Conservation (phyloP, 2,888 invertebrate species). For the Cataglyphis rosenhaueri region DNA sequence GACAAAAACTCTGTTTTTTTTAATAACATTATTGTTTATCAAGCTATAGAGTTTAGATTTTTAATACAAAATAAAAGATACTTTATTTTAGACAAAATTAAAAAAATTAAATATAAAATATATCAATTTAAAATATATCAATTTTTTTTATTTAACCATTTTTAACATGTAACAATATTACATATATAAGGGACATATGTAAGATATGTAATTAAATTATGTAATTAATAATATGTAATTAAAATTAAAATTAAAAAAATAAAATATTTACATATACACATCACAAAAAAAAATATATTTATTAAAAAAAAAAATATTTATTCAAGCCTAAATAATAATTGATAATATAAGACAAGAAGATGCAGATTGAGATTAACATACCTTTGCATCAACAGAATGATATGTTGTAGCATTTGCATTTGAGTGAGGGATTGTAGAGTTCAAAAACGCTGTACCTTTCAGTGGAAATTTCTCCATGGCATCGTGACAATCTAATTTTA, state of each 20-base stretch:
- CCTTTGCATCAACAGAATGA: conserved; percentile 84
- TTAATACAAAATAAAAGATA: not conserved
- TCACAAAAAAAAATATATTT: not conserved
- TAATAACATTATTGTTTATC: not conserved
- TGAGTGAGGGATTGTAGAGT: conserved; percentile 78
- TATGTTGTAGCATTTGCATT: conserved; percentile 81
- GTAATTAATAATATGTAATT: no score
- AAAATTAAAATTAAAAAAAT: not conserved
- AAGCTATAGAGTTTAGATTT: not conserved
- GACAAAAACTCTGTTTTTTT: conserved; percentile 2
- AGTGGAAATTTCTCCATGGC: conserved; percentile 91
- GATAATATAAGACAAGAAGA: conserved; percentile 12
- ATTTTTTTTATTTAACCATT: not conserved
- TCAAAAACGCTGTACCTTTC: conserved; percentile 86
- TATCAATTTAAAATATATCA: not conserved
- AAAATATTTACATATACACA: not conserved
- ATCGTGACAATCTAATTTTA: conserved; percentile 79
- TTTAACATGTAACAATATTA: not conserved
- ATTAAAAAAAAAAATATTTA: conserved; percentile 1
- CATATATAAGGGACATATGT: not conserved
- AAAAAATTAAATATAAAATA: not conserved
- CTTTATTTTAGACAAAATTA: not conserved
- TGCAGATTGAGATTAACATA: conserved; percentile 67
- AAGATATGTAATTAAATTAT: not conserved
- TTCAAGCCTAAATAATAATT: not conserved